Evolutionary conservation across 2,888 invertebrate genomes (phyloP).

Genomic region (Monochamus alternatus): DNA sequence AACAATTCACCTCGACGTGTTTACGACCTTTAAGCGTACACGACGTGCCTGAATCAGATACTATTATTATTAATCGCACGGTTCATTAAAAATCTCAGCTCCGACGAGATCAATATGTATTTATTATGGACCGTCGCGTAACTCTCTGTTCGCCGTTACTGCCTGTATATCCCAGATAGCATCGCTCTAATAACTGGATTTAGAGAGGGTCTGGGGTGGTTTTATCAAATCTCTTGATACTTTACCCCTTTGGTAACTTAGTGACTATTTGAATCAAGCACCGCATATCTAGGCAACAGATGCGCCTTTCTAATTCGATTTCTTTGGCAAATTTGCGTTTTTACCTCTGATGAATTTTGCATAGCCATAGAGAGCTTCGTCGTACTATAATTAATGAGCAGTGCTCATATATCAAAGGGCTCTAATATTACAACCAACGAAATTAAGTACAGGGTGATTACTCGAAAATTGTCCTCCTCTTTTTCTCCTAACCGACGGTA

Average conservation of each 20-base stretch:
- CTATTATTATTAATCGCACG: constrained; percentile 23
- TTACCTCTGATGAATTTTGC: constrained; percentile 14
- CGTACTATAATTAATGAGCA: too few relatives aligned
- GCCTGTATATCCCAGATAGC: constrained; percentile 29
- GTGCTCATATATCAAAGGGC: too few relatives aligned
- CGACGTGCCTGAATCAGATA: constrained; percentile 16
- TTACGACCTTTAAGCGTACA: constrained; percentile 16
- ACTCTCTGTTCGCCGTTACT: constrained; percentile 2
- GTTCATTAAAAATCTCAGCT: constrained; percentile 4
- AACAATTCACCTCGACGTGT: constrained; percentile 3
- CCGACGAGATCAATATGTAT: constrained; percentile 33
- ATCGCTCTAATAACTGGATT: constrained; percentile 39
- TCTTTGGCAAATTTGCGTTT: constrained; percentile 17
- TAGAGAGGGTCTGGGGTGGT: constrained; percentile 28
- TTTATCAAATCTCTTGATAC: constrained; percentile 37
- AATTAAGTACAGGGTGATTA: too few relatives aligned
- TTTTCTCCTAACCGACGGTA: too few relatives aligned
- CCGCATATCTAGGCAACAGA: constrained; percentile 26
- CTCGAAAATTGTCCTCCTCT: too few relatives aligned
- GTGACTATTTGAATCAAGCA: constrained; percentile 18
- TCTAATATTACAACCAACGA: too few relatives aligned
- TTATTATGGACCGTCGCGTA: constrained; percentile 12
- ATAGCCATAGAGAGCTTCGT: not conserved
- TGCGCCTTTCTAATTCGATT: constrained; percentile 22
- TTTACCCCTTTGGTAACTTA: constrained; percentile 35